Evolutionary conservation across 1,140 invertebrate genomes (phyloP).

Genomic region (Ips nitidus): DNA sequence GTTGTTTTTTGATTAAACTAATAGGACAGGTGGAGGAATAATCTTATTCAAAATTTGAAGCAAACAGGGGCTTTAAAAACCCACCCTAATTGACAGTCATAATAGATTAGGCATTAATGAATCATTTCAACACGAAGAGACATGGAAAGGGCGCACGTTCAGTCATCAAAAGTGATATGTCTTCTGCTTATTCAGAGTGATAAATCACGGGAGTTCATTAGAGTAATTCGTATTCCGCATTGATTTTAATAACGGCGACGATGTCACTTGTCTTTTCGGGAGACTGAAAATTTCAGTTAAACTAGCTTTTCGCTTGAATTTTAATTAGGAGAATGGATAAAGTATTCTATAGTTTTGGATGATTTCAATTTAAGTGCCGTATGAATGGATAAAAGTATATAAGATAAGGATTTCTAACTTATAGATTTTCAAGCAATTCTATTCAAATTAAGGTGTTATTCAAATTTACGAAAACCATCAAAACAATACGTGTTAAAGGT

Average conservation of each 20-base stretch:
- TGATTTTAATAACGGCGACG: constrained; percentile 32
- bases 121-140: constrained; percentile 20
- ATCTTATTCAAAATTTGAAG: neutral
- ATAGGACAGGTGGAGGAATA: neutral
- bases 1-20: neutral
- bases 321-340: no score
- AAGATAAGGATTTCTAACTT: no score
- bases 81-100: constrained; percentile 16
- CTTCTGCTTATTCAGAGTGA: constrained; percentile 19
- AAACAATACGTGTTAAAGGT: no score
- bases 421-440: no score
- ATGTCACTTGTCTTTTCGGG: constrained; percentile 20
- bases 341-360: no score
- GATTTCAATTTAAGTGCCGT: no score
- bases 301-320: no score
- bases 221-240: constrained; percentile 26
- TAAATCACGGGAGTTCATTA: constrained; percentile 37
- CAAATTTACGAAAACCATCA: no score
- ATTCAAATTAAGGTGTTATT: no score
- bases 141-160: constrained; percentile 2
- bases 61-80: neutral
- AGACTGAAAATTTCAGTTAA: no score
- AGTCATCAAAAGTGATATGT: constrained; percentile 19
- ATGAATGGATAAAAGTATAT: no score
- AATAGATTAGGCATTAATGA: constrained; percentile 13